Percentiles rank a stretch among this genome's conserved stretches.
Conservation (phyloP, 64 coral and sea anemone genomes). For the Orbicella faveolata region DNA sequence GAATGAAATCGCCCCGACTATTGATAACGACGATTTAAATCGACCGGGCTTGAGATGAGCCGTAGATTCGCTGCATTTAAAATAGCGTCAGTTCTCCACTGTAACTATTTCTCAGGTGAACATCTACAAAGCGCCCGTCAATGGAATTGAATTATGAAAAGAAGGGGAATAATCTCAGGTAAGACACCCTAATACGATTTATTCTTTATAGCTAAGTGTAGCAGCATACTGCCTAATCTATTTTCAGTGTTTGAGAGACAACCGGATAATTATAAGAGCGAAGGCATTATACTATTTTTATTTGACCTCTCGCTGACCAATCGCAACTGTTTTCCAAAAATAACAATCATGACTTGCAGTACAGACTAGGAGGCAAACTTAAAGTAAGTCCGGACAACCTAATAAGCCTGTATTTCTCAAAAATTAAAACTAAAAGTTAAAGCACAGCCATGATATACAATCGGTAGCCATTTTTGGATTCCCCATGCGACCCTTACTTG, state of each 20-base stretch:
- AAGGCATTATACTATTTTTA: background rate
- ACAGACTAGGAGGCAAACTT: background rate
- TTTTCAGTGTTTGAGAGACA: background rate
- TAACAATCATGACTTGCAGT: background rate
- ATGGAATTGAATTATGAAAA: constrained; percentile 29
- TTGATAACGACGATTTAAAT: background rate
- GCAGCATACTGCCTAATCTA: background rate
- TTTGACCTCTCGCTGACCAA: constrained; percentile 7
- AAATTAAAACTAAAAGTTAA: background rate
- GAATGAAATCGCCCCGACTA: background rate
- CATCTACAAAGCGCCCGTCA: constrained; percentile 12
- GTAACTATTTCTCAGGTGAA: background rate
- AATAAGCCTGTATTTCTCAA: background rate
- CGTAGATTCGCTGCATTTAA: background rate
- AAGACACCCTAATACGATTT: background rate
- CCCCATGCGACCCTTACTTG: background rate
- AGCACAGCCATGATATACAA: background rate
- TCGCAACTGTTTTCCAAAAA: background rate
- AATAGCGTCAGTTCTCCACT: background rate
- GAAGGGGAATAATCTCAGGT: constrained; percentile 9
- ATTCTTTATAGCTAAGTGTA: background rate
- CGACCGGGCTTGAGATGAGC: background rate
- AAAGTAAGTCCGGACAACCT: background rate
- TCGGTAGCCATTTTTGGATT: background rate
- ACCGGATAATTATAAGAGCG: background rate